Conservation (phyloP, 1,140 invertebrate species). For the Papilio polyxenes region DNA sequence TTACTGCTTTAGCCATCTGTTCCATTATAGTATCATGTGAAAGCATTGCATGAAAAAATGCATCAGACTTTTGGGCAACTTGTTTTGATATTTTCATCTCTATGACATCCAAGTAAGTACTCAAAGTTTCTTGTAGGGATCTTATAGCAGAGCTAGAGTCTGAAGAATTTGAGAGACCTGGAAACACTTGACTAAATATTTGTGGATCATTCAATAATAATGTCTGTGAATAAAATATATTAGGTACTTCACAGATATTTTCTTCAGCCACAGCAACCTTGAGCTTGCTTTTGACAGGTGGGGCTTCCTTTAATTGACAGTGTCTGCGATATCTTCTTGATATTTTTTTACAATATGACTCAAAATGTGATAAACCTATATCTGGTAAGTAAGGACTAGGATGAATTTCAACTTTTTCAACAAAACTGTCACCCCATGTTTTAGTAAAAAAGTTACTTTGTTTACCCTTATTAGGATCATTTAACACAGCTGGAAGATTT, state of each 20-base stretch:
- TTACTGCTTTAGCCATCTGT: slow-evolving; percentile 91
- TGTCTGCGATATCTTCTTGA: slow-evolving; percentile 83
- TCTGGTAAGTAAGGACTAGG: slow-evolving; percentile 91
- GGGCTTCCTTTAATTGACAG: slow-evolving; percentile 76
- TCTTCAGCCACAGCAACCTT: slow-evolving; percentile 60
- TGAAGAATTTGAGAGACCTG: slow-evolving; percentile 77
- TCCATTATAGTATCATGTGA: slow-evolving; percentile 96
- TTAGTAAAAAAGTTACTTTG: slow-evolving; percentile 97
- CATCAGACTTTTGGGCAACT: slow-evolving; percentile 96
- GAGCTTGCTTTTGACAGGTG: slow-evolving; percentile 59
- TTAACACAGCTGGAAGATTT: slow-evolving; percentile 97
- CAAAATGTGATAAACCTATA: slow-evolving; percentile 92
- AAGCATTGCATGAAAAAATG: slow-evolving; percentile 98
- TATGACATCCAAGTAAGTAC: slow-evolving; percentile 96
- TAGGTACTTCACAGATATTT: slow-evolving; percentile 84
- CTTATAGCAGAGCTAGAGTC: slow-evolving; percentile 73
- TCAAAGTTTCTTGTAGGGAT: slow-evolving; percentile 86
- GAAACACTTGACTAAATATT: slow-evolving; percentile 94
- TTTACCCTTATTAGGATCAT: slow-evolving; percentile 95
- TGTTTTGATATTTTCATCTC: slow-evolving; percentile 97
- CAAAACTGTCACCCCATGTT: slow-evolving; percentile 98
- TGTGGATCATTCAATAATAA: slow-evolving; percentile 91
- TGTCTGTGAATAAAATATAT: slow-evolving; percentile 91
- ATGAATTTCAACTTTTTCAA: slow-evolving; percentile 89
- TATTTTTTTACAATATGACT: slow-evolving; percentile 91